A percentile compares a stretch with the other conserved stretches of the same genome.
phyloP scores from a whole-genome alignment of 2,113 vertebrate species.

The Leuciscus idus region DNA sequence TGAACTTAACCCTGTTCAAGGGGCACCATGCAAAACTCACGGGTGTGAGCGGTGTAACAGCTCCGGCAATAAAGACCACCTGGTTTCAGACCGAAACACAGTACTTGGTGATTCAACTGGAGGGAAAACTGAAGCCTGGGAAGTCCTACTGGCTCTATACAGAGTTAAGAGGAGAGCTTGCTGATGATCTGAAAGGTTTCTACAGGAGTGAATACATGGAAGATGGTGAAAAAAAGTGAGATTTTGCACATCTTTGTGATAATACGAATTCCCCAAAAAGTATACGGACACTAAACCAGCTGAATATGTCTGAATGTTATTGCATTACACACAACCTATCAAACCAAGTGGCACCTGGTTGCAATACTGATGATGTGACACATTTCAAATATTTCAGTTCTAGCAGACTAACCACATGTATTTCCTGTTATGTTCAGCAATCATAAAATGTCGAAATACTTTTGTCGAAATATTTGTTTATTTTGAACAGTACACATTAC shows the following conservation, averaged over 20 bases:
- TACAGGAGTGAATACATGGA: conserved; percentile 92
- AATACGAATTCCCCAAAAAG: background rate
- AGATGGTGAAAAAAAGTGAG: conserved; percentile 73
- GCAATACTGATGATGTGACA: background rate
- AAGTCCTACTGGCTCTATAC: conserved; percentile 76
- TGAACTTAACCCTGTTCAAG: conserved; percentile 77
- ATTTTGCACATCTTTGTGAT: background rate
- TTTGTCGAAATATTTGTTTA: background rate
- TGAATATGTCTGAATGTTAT: background rate
- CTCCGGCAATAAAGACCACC: conserved; percentile 59
- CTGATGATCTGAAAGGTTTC: conserved; percentile 88
- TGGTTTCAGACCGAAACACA: conserved; percentile 79
- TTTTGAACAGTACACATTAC: background rate
- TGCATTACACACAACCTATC: background rate
- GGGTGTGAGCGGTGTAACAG: accelerated
- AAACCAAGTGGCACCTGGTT: background rate
- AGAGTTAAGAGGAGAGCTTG: conserved; percentile 83
- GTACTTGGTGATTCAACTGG: conserved; percentile 84
- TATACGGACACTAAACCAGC: background rate
- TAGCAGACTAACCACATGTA: background rate
- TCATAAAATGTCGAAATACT: background rate
- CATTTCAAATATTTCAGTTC: background rate
- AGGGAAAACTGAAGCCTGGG: conserved; percentile 27
- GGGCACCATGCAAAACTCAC: conserved; percentile 54
- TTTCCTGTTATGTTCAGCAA: background rate